These are phyloP conservation scores for Rattus norvegicus DNA, from an alignment of 2,113 vertebrate species.

Conservation along the genomic window GRCr8 NC_086020.1:206364501-206365000, in stretches of 20 bases:
- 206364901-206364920: neutral
- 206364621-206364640: neutral
- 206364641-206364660: neutral
- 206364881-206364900: neutral
- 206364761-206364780: neutral
- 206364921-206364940: neutral
- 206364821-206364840: neutral
- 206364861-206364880: neutral
- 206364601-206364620: neutral
- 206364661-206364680: neutral
- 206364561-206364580: neutral
- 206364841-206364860: neutral
- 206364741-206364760: no score
- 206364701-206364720: neutral
- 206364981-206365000: neutral
- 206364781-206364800: neutral
- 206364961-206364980: neutral
- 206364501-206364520: no score
- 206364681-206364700: neutral
- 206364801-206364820: neutral
- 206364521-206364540: no score
- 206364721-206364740: neutral
- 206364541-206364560: neutral
- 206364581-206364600: neutral
- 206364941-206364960: neutral